Conservation (phyloP, 2,113 vertebrate species). For the Xiphophorus couchianus region DNA sequence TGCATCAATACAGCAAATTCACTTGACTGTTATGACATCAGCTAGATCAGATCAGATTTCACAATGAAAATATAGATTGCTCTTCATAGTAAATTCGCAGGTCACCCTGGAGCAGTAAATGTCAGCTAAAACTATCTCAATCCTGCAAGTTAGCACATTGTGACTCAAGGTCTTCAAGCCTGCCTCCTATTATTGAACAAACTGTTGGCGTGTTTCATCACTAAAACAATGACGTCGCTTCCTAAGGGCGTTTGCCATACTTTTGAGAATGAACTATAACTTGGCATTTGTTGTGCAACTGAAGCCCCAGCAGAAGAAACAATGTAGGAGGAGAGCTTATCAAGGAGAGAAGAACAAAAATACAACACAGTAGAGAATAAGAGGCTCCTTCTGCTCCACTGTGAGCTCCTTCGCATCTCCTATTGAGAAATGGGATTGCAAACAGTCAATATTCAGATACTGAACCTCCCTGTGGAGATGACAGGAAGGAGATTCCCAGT, state of each 20-base stretch:
- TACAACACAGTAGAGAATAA: constrained; percentile 9
- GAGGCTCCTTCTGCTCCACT: constrained; percentile 2
- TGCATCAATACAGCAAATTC: constrained; percentile 35
- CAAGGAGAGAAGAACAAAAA: constrained; percentile 27
- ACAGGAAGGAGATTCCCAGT: constrained; percentile 29
- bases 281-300: constrained; percentile 15
- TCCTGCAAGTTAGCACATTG: constrained; percentile 15
- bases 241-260: constrained; percentile 34
- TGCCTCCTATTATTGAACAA: constrained; percentile 30
- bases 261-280: constrained; percentile 23
- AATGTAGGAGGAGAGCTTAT: constrained; percentile 30
- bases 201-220: constrained; percentile 45
- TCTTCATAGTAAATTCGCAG: constrained; percentile 20
- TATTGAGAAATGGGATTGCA: constrained; percentile 27
- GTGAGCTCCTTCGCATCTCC: background rate
- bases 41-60: constrained; percentile 18
- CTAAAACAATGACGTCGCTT: constrained; percentile 60
- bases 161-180: constrained; percentile 24
- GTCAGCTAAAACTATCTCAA: constrained; percentile 35
- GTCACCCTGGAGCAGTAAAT: constrained; percentile 12
- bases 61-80: background rate
- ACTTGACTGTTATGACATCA: constrained; percentile 19
- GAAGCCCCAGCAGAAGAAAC: constrained; percentile 11
- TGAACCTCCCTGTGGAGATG: constrained; percentile 34
- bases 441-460: constrained; percentile 44